phyloP scores from a whole-genome alignment of 2,113 vertebrate species.

The Abramis brama region DNA sequence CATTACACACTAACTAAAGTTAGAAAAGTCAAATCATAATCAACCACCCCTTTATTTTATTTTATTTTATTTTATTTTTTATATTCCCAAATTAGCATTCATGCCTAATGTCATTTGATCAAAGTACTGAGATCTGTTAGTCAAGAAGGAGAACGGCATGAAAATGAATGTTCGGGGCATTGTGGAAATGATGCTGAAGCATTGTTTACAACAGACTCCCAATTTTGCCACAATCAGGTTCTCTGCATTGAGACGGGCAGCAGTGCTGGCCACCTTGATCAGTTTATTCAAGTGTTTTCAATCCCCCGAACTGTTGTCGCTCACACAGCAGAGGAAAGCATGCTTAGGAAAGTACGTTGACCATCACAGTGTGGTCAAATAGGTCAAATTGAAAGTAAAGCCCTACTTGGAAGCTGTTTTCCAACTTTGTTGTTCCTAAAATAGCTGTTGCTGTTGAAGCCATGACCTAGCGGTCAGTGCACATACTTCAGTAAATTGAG shows the following conservation, averaged over 20 bases:
- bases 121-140: too few species aligned
- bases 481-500: neutral
- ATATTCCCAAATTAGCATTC: too few species aligned
- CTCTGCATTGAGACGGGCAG: neutral
- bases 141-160: too few species aligned
- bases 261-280: neutral
- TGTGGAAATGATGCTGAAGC: neutral
- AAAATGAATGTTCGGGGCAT: neutral
- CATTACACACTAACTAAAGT: too few species aligned
- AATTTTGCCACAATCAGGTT: neutral
- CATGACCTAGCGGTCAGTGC: neutral
- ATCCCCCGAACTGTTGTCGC: neutral
- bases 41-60: too few species aligned
- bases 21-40: too few species aligned
- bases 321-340: neutral
- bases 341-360: neutral
- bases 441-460: neutral
- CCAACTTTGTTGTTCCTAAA: neutral
- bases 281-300: neutral
- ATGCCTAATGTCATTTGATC: too few species aligned
- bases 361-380: constrained; percentile 4
- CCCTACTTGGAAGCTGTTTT: neutral
- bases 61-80: too few species aligned
- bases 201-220: neutral
- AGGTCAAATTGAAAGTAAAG: neutral